Percentiles rank a stretch among this genome's conserved stretches.
These are phyloP conservation scores for Tadarida brasiliensis DNA, from an alignment of 2,797 vertebrate species.

Conservation along the genomic window DNA sequence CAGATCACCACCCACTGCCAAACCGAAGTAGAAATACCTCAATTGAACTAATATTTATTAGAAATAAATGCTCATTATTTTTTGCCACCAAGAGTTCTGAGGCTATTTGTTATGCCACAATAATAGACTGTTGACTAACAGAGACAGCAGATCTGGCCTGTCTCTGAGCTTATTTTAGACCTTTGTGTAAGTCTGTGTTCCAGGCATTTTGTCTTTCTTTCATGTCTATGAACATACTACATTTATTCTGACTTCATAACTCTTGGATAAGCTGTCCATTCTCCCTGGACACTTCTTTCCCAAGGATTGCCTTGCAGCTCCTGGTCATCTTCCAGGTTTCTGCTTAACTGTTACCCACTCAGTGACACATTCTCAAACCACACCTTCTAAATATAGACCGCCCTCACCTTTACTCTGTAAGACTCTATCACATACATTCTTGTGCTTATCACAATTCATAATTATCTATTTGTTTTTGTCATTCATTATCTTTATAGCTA, in stretches of 20 bases:
- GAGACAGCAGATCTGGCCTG: not conserved
- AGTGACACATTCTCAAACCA: not conserved
- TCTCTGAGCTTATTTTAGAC: not conserved
- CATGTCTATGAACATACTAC: not conserved
- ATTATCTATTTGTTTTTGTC: not conserved
- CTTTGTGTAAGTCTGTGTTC: not conserved
- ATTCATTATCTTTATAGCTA: not conserved
- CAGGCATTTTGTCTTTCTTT: not conserved
- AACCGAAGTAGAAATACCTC: not conserved
- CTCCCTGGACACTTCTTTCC: not conserved
- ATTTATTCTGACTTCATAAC: not conserved
- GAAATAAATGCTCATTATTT: not conserved
- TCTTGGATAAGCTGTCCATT: not conserved
- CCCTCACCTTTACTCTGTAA: not conserved
- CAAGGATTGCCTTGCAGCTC: not conserved
- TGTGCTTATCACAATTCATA: not conserved
- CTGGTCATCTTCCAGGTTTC: not conserved
- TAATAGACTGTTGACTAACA: not conserved
- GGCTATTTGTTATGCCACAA: not conserved
- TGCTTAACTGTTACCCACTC: not conserved
- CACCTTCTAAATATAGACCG: not conserved
- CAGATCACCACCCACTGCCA: not conserved
- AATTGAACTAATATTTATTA: not conserved
- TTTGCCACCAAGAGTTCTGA: not conserved
- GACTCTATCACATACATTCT: not conserved